Conservation (phyloP, 1,140 invertebrate species). For the Andrena cerasifolii region DNA sequence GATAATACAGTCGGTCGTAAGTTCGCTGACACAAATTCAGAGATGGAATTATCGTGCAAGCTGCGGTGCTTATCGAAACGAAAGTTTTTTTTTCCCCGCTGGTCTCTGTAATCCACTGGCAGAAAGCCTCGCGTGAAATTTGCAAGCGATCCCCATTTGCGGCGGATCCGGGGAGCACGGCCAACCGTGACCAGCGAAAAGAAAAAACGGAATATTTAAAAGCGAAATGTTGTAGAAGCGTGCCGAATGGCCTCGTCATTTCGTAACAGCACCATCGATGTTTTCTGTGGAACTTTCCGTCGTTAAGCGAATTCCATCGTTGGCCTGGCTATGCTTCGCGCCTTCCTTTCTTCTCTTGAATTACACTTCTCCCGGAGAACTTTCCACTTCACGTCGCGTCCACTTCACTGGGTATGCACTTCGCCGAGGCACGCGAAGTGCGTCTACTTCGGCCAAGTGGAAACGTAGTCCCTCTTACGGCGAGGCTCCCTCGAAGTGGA, state of each 20-base stretch:
- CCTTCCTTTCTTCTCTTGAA: background rate
- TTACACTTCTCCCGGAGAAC: background rate
- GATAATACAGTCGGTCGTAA: too few species aligned
- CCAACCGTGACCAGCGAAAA: background rate
- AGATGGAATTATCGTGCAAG: background rate
- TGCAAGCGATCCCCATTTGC: constrained; percentile 22
- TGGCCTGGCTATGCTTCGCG: background rate
- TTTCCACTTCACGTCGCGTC: background rate
- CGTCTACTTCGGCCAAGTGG: background rate
- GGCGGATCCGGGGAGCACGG: background rate
- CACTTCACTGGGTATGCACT: background rate
- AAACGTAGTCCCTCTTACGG: background rate
- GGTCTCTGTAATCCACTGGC: too few species aligned
- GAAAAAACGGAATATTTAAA: constrained; percentile 12
- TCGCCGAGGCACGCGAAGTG: background rate
- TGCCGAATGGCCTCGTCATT: background rate
- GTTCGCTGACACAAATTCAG: background rate
- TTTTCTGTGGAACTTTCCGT: background rate
- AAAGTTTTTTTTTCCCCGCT: background rate
- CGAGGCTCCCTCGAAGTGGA: background rate
- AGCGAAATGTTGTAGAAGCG: constrained; percentile 16
- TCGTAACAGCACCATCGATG: background rate
- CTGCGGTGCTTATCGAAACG: background rate
- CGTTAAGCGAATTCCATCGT: background rate
- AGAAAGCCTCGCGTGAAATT: constrained; percentile 33